Evolutionary conservation across 2,797 vertebrate species (phyloP).

Genomic region (Cuniculus paca): DNA sequence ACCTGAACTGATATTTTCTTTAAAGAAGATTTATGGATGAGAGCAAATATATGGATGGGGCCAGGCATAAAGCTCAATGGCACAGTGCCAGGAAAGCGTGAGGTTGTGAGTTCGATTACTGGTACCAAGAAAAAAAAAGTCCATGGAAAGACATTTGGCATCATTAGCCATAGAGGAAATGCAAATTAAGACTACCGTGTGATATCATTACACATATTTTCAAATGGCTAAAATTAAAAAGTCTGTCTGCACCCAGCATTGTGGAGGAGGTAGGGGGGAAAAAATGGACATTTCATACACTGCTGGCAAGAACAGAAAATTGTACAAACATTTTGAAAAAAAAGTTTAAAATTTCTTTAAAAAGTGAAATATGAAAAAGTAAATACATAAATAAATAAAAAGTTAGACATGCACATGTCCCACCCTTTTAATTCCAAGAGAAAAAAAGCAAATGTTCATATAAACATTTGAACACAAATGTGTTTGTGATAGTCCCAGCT

Average conservation of each 20-base stretch:
- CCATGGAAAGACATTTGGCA: not conserved
- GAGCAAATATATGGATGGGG: not conserved
- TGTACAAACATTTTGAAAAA: not conserved
- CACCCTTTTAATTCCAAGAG: not conserved
- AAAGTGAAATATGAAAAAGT: not conserved
- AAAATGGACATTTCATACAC: not conserved
- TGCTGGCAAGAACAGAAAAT: not conserved
- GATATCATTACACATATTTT: not conserved
- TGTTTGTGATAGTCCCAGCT: not conserved
- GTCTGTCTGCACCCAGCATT: not conserved
- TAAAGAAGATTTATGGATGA: not conserved
- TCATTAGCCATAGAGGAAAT: not conserved
- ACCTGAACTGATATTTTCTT: not conserved
- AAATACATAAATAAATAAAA: not conserved
- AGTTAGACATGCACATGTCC: not conserved
- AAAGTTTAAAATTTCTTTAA: not conserved
- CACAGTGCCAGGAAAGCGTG: too few species aligned
- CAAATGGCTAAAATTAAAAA: constrained; percentile 17
- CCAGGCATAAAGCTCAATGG: too few species aligned
- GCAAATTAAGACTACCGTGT: not conserved
- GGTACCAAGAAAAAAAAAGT: too few species aligned
- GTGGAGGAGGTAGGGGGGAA: not conserved
- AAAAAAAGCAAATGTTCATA: too few species aligned
- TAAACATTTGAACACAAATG: too few species aligned
- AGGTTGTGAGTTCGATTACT: too few species aligned